A percentile compares a stretch with the other conserved stretches of the same genome.
Conservation (phyloP, 2,797 vertebrate genomes). For the Sardinella longiceps region DNA sequence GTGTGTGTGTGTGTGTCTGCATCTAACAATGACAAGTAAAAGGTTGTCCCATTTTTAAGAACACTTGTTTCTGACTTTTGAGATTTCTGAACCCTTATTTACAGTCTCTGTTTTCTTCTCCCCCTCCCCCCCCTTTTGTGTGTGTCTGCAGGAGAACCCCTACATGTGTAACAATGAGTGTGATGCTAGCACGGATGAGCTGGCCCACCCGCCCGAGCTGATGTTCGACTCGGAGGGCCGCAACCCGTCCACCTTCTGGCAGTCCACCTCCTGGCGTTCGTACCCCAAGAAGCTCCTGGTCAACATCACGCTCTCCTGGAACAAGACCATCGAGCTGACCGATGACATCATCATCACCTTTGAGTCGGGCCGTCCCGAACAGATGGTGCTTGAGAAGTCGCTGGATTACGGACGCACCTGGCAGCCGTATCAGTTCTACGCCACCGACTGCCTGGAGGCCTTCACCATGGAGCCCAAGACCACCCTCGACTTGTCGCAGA, state of each 20-base stretch:
- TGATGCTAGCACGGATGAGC: constrained; percentile 89
- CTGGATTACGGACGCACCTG: constrained; percentile 94
- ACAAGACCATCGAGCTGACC: constrained; percentile 98
- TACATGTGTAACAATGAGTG: constrained; percentile 99
- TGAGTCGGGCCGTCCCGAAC: constrained; percentile 94
- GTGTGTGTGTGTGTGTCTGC: neutral
- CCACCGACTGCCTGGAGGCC: constrained; percentile 95
- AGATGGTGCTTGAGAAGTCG: constrained; percentile 98
- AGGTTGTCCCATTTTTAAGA: neutral
- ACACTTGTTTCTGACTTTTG: neutral
- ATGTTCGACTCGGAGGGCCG: constrained; percentile 98
- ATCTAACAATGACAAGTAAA: neutral
- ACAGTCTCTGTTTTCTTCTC: constrained; percentile 21
- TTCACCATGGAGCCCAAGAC: constrained; percentile 98
- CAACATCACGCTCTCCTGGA: constrained; percentile 97
- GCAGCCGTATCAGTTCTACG: constrained; percentile 98
- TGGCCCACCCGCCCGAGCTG: constrained; percentile 92
- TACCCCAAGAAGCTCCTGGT: constrained; percentile 92
- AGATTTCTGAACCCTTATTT: neutral
- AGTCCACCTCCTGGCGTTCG: constrained; percentile 94
- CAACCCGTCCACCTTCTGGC: constrained; percentile 97
- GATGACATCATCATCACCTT: constrained; percentile 97
- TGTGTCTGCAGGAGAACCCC: constrained; percentile 87
- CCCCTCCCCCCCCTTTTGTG: constrained; percentile 45
- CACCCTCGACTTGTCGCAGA: constrained; percentile 90